Evolutionary conservation across 2,113 vertebrate species (phyloP).

Genomic region (Nothocercus julius): DNA sequence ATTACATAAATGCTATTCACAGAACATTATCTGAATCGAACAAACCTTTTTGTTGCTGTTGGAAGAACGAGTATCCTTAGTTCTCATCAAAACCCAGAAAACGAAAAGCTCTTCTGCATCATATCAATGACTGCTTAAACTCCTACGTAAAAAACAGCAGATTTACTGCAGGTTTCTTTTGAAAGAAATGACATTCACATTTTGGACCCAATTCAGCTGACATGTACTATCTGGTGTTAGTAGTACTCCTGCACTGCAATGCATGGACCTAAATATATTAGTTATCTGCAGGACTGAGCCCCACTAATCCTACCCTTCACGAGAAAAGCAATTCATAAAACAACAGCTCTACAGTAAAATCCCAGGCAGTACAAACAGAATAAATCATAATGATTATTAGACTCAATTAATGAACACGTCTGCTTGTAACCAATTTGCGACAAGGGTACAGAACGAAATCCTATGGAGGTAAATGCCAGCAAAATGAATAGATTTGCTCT

Average conservation of each 20-base stretch:
- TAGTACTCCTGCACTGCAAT: background rate
- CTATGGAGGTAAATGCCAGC: background rate
- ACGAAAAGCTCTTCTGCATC: background rate
- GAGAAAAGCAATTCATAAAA: background rate
- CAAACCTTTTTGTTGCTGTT: background rate
- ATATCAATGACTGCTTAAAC: background rate
- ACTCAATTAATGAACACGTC: slow-evolving; percentile 25
- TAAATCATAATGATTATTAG: slow-evolving; percentile 13
- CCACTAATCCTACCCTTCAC: background rate
- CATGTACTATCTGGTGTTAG: background rate
- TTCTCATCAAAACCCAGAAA: background rate
- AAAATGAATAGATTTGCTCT: background rate
- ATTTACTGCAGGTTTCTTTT: background rate
- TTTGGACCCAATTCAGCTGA: background rate
- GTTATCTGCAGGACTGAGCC: background rate
- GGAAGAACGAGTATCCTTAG: background rate
- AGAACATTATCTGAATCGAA: background rate
- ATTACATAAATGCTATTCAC: background rate
- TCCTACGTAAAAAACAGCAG: accelerated
- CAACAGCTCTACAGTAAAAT: background rate
- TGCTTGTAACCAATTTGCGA: slow-evolving; percentile 14
- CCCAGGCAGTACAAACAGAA: background rate
- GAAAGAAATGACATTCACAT: background rate
- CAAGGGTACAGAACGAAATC: background rate
- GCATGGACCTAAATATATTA: background rate